Percentiles rank a stretch among this genome's conserved stretches.
phyloP scores from a whole-genome alignment of 2,113 vertebrate species.

The Anolis sagrei region DNA sequence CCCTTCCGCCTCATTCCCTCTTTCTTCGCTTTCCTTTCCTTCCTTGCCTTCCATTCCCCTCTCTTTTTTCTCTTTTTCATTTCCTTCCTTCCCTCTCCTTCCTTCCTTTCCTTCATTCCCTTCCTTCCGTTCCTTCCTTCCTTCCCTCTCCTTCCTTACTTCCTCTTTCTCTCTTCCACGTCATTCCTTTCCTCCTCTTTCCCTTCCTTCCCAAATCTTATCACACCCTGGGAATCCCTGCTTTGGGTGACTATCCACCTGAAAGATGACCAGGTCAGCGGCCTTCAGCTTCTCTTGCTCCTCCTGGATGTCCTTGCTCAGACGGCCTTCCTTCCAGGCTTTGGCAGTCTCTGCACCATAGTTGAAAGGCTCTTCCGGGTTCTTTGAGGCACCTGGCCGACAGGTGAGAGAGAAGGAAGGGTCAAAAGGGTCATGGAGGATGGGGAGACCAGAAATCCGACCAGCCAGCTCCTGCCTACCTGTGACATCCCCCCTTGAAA shows the following conservation, averaged over 20 bases:
- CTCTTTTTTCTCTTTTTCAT: too few species aligned
- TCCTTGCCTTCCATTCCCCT: too few species aligned
- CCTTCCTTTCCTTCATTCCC: too few species aligned
- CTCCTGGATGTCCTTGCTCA: constrained; percentile 75
- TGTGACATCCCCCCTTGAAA: constrained; percentile 77
- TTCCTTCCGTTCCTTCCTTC: too few species aligned
- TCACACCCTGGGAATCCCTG: too few species aligned
- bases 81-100: too few species aligned
- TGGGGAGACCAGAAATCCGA: not conserved
- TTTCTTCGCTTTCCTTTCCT: not conserved
- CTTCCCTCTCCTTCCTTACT: too few species aligned
- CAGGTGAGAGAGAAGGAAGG: not conserved
- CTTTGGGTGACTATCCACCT: constrained; percentile 67
- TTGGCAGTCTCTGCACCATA: constrained; percentile 69
- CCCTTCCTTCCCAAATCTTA: too few species aligned
- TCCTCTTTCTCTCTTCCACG: too few species aligned
- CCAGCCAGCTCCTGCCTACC: constrained; percentile 58
- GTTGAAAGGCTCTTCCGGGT: constrained; percentile 71
- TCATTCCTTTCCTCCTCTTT: not conserved
- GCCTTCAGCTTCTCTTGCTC: constrained; percentile 80
- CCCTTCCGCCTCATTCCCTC: not conserved
- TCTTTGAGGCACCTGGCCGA: constrained; percentile 68
- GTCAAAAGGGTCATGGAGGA: not conserved
- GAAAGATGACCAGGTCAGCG: constrained; percentile 84
- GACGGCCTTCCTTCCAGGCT: constrained; percentile 77